Percentiles rank a stretch among this genome's conserved stretches.
Evolutionary conservation across 37 sponge, comb jelly and placozoan species (phyloP).

Genomic region (Tethya wilhelma): DNA sequence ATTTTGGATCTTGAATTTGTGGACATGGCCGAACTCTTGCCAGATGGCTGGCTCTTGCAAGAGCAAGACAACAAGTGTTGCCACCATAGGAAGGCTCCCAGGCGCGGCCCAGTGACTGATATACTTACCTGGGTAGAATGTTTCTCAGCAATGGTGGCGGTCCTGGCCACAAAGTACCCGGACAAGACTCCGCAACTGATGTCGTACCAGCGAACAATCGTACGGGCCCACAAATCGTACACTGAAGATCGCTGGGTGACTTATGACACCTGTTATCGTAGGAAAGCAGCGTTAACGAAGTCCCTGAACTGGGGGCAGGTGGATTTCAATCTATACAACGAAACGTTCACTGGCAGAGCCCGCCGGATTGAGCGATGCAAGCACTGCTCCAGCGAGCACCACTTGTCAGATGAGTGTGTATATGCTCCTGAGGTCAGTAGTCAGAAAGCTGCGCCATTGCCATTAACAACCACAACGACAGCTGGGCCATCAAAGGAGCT

Average conservation of each 20-base stretch:
- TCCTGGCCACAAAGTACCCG: constrained; percentile 23
- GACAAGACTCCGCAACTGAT: constrained; percentile 11
- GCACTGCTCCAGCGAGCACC: background rate
- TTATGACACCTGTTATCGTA: constrained; percentile 22
- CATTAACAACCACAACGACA: background rate
- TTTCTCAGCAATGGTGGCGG: constrained; percentile 16
- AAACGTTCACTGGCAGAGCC: constrained; percentile 35
- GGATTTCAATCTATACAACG: constrained; percentile 35
- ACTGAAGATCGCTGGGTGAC: constrained; percentile 13
- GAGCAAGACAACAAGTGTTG: constrained; percentile 15
- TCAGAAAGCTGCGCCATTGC: background rate
- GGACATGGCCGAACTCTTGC: constrained; percentile 34
- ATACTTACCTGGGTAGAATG: constrained; percentile 41
- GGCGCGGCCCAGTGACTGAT: constrained; percentile 24
- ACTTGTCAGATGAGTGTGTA: background rate
- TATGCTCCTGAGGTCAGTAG: background rate
- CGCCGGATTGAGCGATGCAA: constrained; percentile 1
- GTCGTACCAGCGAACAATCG: constrained; percentile 5
- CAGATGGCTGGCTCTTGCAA: constrained; percentile 24
- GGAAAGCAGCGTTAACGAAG: constrained; percentile 8
- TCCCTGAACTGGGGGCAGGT: constrained; percentile 38
- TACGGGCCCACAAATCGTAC: background rate
- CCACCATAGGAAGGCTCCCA: background rate
- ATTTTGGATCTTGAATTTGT: constrained; percentile 24
- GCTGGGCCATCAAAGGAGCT: background rate